Evolutionary conservation across 2,797 vertebrate species (phyloP).

Genomic region (Danio tinwini): DNA sequence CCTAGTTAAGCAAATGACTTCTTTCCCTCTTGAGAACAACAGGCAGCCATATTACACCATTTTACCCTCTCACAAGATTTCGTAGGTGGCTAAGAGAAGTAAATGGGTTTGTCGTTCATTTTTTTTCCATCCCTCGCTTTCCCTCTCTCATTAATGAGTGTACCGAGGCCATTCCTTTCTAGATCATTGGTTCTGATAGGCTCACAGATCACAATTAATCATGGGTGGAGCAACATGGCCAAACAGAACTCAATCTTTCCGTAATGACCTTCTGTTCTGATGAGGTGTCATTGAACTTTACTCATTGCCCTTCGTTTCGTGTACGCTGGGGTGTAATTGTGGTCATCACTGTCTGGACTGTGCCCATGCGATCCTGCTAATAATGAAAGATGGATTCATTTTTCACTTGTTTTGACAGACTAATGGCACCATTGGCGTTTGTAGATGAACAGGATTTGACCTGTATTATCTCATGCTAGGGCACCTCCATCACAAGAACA

Average conservation of each 20-base stretch:
- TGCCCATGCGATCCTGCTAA: constrained; percentile 66
- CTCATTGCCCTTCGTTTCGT: constrained; percentile 47
- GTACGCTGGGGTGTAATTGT: constrained; percentile 58
- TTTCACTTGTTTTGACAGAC: constrained; percentile 66
- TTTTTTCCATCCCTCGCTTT: constrained; percentile 61
- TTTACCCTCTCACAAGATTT: constrained; percentile 17
- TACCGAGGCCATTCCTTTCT: constrained; percentile 66
- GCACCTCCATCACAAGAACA: constrained; percentile 2
- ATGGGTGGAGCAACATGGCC: constrained; percentile 33
- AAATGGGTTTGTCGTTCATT: constrained; percentile 52
- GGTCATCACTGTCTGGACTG: constrained; percentile 54
- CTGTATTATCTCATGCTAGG: constrained; percentile 63
- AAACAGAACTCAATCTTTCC: constrained; percentile 50
- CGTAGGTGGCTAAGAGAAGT: constrained; percentile 10
- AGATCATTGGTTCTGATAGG: constrained; percentile 65
- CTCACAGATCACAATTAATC: constrained; percentile 51
- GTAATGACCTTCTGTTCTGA: constrained; percentile 38
- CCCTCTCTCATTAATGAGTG: constrained; percentile 70
- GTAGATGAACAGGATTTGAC: constrained; percentile 59
- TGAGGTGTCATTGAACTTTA: constrained; percentile 33
- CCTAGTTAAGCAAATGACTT: not conserved
- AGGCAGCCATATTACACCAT: not conserved
- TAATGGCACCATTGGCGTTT: constrained; percentile 64
- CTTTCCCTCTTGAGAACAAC: not conserved
- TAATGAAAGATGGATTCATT: constrained; percentile 66